These are phyloP conservation scores for Platichthys flesus DNA, from an alignment of 2,113 vertebrate species.

Conservation along the genomic window DNA sequence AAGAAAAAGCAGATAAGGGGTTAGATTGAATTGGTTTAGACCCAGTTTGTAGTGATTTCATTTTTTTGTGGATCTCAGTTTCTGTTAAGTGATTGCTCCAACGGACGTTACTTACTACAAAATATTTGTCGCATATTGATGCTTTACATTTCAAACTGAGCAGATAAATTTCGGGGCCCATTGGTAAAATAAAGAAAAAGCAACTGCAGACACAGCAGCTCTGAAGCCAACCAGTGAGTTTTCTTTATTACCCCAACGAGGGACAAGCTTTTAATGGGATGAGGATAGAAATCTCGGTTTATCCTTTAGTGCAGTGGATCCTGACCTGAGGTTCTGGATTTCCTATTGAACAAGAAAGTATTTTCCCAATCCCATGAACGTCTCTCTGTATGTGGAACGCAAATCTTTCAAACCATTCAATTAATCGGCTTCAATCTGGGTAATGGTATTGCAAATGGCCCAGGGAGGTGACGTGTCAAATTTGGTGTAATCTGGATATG, in stretches of 20 bases:
- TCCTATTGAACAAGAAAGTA: not conserved
- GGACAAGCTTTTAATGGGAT: not conserved
- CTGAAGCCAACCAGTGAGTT: not conserved
- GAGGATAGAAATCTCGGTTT: not conserved
- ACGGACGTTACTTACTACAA: not conserved
- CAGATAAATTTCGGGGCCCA: not conserved
- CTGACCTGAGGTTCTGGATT: not conserved
- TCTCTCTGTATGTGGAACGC: no score
- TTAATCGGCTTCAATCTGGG: no score
- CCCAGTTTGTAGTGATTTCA: not conserved
- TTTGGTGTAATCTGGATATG: no score
- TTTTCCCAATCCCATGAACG: no score
- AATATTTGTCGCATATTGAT: not conserved
- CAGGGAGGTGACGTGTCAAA: no score
- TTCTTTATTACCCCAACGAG: not conserved
- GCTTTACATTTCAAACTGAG: not conserved
- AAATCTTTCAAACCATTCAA: no score
- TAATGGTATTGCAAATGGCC: no score
- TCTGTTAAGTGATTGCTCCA: not conserved
- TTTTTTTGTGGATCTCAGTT: not conserved
- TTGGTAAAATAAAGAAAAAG: not conserved
- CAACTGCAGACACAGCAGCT: not conserved
- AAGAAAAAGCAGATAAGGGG: not conserved
- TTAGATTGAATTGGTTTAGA: slow-evolving; percentile 8
- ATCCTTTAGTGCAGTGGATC: not conserved